phyloP scores from a whole-genome alignment of 92 coral and sea anemone genomes.

The Pocillopora grandis region DNA sequence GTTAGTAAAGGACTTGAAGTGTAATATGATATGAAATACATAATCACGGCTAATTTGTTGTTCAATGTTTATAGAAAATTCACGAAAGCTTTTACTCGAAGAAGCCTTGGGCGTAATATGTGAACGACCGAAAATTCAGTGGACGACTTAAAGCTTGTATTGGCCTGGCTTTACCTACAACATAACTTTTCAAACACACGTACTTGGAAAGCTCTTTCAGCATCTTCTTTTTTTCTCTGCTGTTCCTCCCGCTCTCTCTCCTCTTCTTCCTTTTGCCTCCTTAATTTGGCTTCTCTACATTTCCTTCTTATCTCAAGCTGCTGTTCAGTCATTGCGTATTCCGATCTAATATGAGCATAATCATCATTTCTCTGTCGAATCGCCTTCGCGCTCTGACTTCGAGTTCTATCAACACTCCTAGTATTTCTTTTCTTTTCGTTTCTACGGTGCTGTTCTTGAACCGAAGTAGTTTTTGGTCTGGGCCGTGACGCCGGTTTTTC shows the following conservation, averaged over 20 bases:
- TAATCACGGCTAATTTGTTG: too few relatives aligned
- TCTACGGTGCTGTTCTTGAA: slow-evolving; percentile 52
- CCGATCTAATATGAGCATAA: slow-evolving; percentile 78
- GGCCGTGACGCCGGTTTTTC: slow-evolving; percentile 36
- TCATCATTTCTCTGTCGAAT: slow-evolving; percentile 65
- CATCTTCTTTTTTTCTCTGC: slow-evolving; percentile 86
- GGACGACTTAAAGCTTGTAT: neutral
- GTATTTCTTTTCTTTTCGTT: slow-evolving; percentile 40
- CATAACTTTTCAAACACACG: neutral
- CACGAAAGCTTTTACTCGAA: too few relatives aligned
- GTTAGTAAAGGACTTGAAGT: too few relatives aligned
- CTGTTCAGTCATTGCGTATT: slow-evolving; percentile 88
- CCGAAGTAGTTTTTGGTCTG: slow-evolving; percentile 84
- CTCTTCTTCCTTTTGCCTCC: slow-evolving; percentile 87
- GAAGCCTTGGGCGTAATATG: too few relatives aligned
- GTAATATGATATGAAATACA: too few relatives aligned
- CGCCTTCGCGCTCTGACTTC: slow-evolving; percentile 86
- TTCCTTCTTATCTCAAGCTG: slow-evolving; percentile 86
- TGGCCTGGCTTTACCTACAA: neutral
- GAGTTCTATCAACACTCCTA: slow-evolving; percentile 45
- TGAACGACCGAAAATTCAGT: too few relatives aligned
- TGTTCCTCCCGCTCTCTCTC: slow-evolving; percentile 86
- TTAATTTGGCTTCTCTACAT: slow-evolving; percentile 88
- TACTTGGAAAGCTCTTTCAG: slow-evolving; percentile 95
- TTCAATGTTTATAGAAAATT: too few relatives aligned